Base-by-base conservation (phyloP, 1,140 invertebrate genomes). In the Drosophila arawakana region DNA sequence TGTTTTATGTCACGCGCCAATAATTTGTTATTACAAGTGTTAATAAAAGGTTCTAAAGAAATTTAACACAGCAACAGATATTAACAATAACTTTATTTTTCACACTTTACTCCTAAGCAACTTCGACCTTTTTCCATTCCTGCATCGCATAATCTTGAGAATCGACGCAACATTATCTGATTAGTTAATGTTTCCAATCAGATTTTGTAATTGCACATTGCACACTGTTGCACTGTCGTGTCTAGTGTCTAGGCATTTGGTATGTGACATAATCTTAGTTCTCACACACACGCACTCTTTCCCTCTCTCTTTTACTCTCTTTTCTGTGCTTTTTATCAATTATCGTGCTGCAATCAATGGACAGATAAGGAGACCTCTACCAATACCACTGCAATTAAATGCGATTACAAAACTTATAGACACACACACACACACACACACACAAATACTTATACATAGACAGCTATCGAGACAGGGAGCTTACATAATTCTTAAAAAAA, bases 401-500 rank as follows among this genome's bases (percentile, higher is more conserved):
- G 55, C 57, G 63, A 57, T 73, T 73, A 73, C 71, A 73, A 73
- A 43, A 73, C 55, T 37, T 13, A 44, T 21, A 73, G 25, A 30
- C 21, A 44, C 35, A 73, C 37, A 30, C 21, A 54, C 37, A 73
- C 37, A 30, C 21, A 54, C 37, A 65, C 61, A 75, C 69, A 69
- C 85, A 58, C 46, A 76, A 3, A 35, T 25, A 18, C 13, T 73
- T 1, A 30, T 13, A 7, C 11, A 66, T 35, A 74, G 66, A 61
- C 57, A 69, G 49, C 39, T 60, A 55, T 55, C 65, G 71, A 69
- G 65, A 73, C 71, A 54, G 60, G 71, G 47, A 15, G 66, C 83
- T 86, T 86, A 86, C 83, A 86, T 86, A 86, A 86, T 86, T 86
- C 83, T 86, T 76, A 83, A 79, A 73, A 59, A n/a, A 73, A 73